Base-by-base conservation (phyloP, 2,797 vertebrate genomes). In the Lepus townsendii region DNA sequence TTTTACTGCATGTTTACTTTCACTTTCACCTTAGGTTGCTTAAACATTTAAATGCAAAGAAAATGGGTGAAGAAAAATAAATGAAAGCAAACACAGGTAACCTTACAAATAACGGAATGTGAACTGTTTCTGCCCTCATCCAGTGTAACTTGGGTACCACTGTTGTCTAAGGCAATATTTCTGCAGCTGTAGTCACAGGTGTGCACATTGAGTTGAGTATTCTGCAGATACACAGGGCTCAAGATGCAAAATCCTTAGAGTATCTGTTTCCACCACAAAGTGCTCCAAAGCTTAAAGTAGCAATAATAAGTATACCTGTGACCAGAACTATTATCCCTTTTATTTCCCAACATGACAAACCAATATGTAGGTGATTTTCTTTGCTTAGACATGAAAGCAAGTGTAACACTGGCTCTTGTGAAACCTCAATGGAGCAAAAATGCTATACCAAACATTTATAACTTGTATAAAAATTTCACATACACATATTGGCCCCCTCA, bases 1-100 rank as follows among this genome's bases (percentile, higher is more conserved):
- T 98, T 98, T 98, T 98, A 98, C 98, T 98, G 98, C 98, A 98
- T 98, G 98, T 98, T 99, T 98, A 98, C 98, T 98, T 98, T 98
- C 98, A 98, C 98, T 98, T 99, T 99, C 98, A 99, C 98, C 98
- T 98, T 98, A 98, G 97, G 97, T 98, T 98, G 98, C 99, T 98
- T 98, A 98, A 98, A 99, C 98, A 98, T 98, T 99, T 98, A 99
- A 98, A 98, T 98, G 98, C 98, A 99, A 98, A 99, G 98, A 99
- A 98, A 99, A 98, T 98, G 98, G 98, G 98, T 97, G 98, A 20
- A 16, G 54, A 98, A 98, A 98, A 98, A 98, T 97, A 98, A 98
- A 98, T 97, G 97, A 98, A 98, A 99, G 98, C 98, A 98, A 98
- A 98, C 98, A 98, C 98, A 99, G 98, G 96, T 98, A 98, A 99